Evolutionary conservation across 1,140 invertebrate genomes (phyloP).

Genomic region (Brachionus sp.): DNA sequence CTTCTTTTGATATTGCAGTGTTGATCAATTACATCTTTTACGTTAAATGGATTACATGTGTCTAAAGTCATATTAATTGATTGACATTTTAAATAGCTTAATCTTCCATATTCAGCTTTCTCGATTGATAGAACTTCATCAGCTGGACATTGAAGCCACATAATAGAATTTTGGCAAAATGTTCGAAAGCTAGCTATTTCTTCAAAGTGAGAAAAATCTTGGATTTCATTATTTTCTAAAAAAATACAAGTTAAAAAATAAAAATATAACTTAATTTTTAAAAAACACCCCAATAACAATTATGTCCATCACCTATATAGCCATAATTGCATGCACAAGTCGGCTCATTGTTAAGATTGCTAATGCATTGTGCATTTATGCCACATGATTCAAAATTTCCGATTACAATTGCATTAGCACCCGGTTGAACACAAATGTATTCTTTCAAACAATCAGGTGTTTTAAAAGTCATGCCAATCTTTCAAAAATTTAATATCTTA

Average conservation of each 20-base stretch:
- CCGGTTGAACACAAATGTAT: not conserved
- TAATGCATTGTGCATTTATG: conserved; percentile 16
- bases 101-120: not conserved
- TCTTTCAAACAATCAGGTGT: not conserved
- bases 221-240: not conserved
- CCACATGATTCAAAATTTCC: not conserved
- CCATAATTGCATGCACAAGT: not conserved
- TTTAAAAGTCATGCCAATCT: not conserved
- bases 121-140: not conserved
- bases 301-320: conserved; percentile 6
- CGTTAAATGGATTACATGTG: not conserved
- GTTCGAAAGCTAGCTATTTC: not conserved
- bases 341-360: not conserved
- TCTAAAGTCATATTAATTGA: not conserved
- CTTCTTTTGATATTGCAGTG: not conserved
- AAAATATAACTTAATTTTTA: too few relatives aligned
- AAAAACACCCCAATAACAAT: not conserved
- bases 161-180: not conserved
- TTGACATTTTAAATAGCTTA: not conserved
- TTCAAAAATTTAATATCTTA: not conserved
- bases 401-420: not conserved
- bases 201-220: not conserved
- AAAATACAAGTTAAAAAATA: not conserved
- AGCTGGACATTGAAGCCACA: not conserved
- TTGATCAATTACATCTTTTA: not conserved